Evolutionary conservation across 2,797 vertebrate species (phyloP).

Genomic region (Cheirogaleus major): DNA sequence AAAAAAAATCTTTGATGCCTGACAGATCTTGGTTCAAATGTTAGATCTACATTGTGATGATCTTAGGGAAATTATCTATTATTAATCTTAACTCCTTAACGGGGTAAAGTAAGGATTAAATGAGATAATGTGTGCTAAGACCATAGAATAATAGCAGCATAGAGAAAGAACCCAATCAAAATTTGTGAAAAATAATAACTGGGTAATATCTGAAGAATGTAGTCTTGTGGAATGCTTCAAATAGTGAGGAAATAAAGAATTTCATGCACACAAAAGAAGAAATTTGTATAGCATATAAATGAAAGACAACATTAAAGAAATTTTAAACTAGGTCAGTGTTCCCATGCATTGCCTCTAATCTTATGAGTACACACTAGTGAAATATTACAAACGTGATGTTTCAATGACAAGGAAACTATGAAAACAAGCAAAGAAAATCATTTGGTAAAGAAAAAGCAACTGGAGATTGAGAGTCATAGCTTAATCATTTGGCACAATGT

Average conservation of each 20-base stretch:
- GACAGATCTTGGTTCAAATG: background rate
- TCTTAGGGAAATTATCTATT: background rate
- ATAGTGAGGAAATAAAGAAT: background rate
- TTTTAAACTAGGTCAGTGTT: background rate
- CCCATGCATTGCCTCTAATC: background rate
- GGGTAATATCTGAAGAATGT: background rate
- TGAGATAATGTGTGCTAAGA: background rate
- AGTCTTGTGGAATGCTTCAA: background rate
- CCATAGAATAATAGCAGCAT: background rate
- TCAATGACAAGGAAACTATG: background rate
- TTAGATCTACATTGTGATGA: background rate
- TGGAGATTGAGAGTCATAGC: background rate
- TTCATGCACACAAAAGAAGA: background rate
- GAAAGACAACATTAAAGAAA: background rate
- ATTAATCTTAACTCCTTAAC: background rate
- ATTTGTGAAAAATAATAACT: background rate
- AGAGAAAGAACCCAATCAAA: background rate
- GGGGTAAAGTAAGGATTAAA: background rate
- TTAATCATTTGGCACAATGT: background rate
- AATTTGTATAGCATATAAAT: no score
- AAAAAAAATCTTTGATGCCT: background rate
- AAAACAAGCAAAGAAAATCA: conserved; percentile 1
- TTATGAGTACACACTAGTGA: background rate
- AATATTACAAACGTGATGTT: background rate
- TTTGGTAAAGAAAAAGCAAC: background rate